A percentile compares a stretch with the other conserved stretches of the same genome.
phyloP scores from a whole-genome alignment of 2,888 invertebrate genomes.

The Tetragonula carbonaria region DNA sequence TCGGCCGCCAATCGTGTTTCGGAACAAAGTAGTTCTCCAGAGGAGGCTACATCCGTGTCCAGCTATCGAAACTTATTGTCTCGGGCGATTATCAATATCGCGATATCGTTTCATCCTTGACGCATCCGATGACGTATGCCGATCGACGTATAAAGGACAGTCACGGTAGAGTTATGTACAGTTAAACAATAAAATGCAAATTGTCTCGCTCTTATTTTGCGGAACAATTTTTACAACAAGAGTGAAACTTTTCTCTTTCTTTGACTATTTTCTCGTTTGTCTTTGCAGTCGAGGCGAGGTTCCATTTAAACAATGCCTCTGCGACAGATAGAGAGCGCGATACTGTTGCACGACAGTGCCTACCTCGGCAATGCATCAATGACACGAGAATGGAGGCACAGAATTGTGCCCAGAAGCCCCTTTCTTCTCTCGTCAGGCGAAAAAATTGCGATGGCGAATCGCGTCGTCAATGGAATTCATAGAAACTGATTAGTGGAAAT shows the following conservation, averaged over 20 bases:
- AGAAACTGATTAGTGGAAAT: slow-evolving; percentile 6
- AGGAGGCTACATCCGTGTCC: slow-evolving; percentile 36
- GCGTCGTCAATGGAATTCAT: slow-evolving; percentile 12
- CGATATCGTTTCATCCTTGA: slow-evolving; percentile 21
- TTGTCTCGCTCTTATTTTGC: neutral
- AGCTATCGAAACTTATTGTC: slow-evolving; percentile 29
- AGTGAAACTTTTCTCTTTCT: slow-evolving; percentile 1
- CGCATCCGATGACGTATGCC: neutral
- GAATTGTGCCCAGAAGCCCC: neutral
- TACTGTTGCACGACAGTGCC: neutral
- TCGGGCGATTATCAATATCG: slow-evolving; percentile 29
- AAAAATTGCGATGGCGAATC: slow-evolving; percentile 21
- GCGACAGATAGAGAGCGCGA: slow-evolving; percentile 23
- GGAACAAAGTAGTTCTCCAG: slow-evolving; percentile 49
- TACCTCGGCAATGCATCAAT: slow-evolving; percentile 15
- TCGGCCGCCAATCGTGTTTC: slow-evolving; percentile 53
- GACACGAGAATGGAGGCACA: slow-evolving; percentile 8
- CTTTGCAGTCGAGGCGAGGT: slow-evolving; percentile 43
- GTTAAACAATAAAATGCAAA: neutral
- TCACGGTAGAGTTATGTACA: neutral
- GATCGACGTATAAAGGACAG: neutral
- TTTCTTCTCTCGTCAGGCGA: slow-evolving; percentile 1
- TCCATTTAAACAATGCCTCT: slow-evolving; percentile 31
- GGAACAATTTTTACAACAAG: neutral
- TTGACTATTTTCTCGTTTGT: slow-evolving; percentile 13